phyloP scores from a whole-genome alignment of 2,113 vertebrate genomes.

The Cephalopterus ornatus region DNA sequence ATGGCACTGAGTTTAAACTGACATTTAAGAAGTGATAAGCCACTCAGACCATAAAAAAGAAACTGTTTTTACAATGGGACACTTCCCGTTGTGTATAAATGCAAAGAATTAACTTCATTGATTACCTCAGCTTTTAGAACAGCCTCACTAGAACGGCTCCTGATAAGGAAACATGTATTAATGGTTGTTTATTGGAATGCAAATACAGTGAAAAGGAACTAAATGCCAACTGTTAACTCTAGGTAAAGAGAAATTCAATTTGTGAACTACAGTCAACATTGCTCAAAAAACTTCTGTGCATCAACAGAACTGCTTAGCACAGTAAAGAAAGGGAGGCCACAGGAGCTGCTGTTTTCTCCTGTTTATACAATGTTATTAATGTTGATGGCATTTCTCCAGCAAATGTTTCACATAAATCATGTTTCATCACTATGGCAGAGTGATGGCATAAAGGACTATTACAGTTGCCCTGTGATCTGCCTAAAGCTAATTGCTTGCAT shows the following conservation, averaged over 20 bases:
- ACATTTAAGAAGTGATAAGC: neutral
- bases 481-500: slow-evolving; percentile 5
- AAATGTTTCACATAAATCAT: slow-evolving; percentile 28
- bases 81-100: neutral
- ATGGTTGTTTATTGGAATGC: neutral
- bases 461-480: neutral
- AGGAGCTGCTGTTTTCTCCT: neutral
- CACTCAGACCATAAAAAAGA: neutral
- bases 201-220: neutral
- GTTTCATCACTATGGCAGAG: neutral
- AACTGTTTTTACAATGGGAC: neutral
- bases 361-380: neutral
- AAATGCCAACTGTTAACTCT: neutral
- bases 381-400: slow-evolving; percentile 5
- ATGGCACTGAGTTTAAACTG: neutral
- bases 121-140: neutral
- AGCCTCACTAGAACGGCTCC: neutral
- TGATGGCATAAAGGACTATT: neutral
- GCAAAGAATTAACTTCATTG: slow-evolving; percentile 12
- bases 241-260: neutral
- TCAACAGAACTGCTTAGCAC: neutral
- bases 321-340: neutral
- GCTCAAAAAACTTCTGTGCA: neutral
- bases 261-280: neutral
- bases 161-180: neutral